A percentile compares a stretch with the other conserved stretches of the same genome.
Conservation (phyloP, 2,797 vertebrate species). For the Spinus pinus region DNA sequence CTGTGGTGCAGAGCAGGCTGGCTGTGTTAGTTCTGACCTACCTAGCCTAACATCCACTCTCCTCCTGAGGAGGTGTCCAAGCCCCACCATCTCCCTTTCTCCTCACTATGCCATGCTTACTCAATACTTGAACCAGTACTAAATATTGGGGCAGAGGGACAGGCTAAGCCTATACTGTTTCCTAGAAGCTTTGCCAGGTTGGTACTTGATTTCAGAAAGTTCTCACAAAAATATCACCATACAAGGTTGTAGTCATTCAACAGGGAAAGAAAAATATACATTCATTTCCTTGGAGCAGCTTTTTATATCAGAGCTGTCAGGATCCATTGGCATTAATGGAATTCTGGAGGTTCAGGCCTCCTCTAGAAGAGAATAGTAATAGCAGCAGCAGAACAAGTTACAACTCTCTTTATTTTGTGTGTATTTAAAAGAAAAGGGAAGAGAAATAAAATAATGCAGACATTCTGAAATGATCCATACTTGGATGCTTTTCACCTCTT, state of each 20-base stretch:
- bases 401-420: not conserved
- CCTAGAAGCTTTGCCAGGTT: not conserved
- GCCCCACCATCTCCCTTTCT: not conserved
- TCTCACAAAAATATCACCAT: not conserved
- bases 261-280: not conserved
- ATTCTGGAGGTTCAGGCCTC: not conserved
- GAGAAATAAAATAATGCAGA: not conserved
- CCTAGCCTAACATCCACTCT: not conserved
- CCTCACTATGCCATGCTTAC: not conserved
- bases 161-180: not conserved
- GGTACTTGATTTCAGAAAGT: not conserved
- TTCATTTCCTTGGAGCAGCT: conserved; percentile 6
- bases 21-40: not conserved
- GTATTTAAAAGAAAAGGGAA: not conserved
- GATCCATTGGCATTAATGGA: not conserved
- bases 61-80: not conserved
- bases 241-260: not conserved
- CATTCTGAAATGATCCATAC: not conserved
- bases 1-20: not conserved
- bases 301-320: conserved; percentile 1
- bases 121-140: not conserved
- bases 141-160: not conserved
- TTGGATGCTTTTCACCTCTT: not conserved
- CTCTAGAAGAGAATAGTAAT: not conserved
- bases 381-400: not conserved